Conservation (phyloP, 2,888 invertebrate genomes). For the Nasonovia ribisnigri region DNA sequence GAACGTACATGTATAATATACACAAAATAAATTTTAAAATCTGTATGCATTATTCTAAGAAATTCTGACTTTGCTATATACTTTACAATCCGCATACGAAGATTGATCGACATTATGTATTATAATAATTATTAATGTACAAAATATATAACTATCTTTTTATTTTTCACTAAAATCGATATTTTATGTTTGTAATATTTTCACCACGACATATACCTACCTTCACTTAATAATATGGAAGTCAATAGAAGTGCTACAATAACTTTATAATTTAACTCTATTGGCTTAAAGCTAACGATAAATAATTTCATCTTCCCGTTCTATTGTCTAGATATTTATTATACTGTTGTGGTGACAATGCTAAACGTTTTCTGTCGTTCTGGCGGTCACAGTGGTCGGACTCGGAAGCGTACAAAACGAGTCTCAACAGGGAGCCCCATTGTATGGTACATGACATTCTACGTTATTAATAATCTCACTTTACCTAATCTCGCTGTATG, state of each 20-base stretch:
- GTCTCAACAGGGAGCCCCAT: conserved; percentile 17
- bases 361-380: conserved; percentile 14
- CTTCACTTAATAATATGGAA: background rate
- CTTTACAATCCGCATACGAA: background rate
- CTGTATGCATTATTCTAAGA: background rate
- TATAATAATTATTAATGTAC: background rate
- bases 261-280: background rate
- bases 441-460: background rate
- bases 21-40: background rate
- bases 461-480: conserved; percentile 20
- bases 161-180: background rate
- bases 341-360: conserved; percentile 9
- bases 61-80: background rate
- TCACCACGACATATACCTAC: background rate
- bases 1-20: background rate
- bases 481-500: background rate
- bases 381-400: conserved; percentile 2
- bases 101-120: background rate
- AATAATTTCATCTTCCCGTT: background rate
- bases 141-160: background rate
- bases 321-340: conserved; percentile 17
- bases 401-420: background rate
- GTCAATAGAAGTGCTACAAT: background rate
- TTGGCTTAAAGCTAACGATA: background rate
- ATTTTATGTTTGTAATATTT: background rate